These are phyloP conservation scores for Caradrina clavipalpis DNA, from an alignment of 2,888 invertebrate species.

Conservation along the genomic window DNA sequence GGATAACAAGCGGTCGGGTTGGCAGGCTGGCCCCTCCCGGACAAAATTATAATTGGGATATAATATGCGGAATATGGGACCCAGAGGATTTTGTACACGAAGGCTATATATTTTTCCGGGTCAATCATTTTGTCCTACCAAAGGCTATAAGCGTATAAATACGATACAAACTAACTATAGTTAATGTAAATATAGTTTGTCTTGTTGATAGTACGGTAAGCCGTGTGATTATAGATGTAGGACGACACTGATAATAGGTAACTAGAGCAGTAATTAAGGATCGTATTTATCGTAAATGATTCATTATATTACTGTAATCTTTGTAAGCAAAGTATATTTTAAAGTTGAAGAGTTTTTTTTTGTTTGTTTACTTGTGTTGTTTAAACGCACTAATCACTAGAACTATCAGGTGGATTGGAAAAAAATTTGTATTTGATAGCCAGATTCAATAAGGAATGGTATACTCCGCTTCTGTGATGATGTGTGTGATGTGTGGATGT, in stretches of 20 bases:
- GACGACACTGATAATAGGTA: neutral
- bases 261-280: neutral
- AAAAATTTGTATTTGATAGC: too few species aligned
- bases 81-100: slow-evolving; percentile 72
- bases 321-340: neutral
- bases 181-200: slow-evolving; percentile 17
- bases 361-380: too few species aligned
- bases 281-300: neutral
- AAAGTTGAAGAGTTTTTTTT: too few species aligned
- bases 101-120: slow-evolving; percentile 71
- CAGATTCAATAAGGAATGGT: too few species aligned
- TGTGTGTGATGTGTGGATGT: too few species aligned
- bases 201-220: neutral
- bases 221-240: neutral
- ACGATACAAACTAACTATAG: slow-evolving; percentile 31
- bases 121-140: slow-evolving; percentile 70
- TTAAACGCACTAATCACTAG: too few species aligned
- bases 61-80: slow-evolving; percentile 83
- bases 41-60: slow-evolving; percentile 87
- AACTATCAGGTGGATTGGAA: too few species aligned
- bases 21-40: slow-evolving; percentile 71
- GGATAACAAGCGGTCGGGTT: slow-evolving; percentile 81
- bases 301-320: neutral
- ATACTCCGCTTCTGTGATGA: too few species aligned
- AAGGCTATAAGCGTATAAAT: slow-evolving; percentile 40